phyloP scores from a whole-genome alignment of 2,797 vertebrate genomes.

The Rhinogobio ventralis region DNA sequence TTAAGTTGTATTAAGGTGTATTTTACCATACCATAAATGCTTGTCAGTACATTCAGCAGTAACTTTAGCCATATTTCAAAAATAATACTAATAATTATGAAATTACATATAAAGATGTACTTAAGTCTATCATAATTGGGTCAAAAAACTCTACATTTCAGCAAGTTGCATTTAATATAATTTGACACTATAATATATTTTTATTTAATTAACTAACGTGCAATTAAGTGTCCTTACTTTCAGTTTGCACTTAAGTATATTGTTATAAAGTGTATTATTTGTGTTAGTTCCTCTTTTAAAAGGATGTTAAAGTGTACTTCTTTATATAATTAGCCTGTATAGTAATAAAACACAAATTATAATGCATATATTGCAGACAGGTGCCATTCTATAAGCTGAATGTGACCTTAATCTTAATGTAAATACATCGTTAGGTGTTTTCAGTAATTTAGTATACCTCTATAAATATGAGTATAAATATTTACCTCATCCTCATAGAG shows the following conservation, averaged over 20 bases:
- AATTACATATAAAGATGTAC: not conserved
- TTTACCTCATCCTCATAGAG: conserved; percentile 95
- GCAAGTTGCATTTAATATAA: not conserved
- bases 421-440: not conserved
- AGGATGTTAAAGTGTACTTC: not conserved
- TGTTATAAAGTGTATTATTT: not conserved
- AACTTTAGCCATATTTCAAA: not conserved
- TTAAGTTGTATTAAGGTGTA: not conserved
- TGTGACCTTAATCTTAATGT: not conserved
- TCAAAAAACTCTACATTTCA: not conserved
- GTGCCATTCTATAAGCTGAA: not conserved
- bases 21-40: not conserved
- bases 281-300: not conserved
- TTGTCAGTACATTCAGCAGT: not conserved
- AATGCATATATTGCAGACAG: not conserved
- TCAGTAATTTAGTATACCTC: not conserved
- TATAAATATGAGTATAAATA: not conserved
- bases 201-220: not conserved
- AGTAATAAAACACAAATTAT: not conserved
- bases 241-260: not conserved
- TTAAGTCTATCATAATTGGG: not conserved
- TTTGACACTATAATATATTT: not conserved
- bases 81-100: not conserved
- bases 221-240: not conserved
- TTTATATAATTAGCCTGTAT: not conserved